Conservation (phyloP, 2,797 vertebrate species). For the Coranthus polyacanthus region DNA sequence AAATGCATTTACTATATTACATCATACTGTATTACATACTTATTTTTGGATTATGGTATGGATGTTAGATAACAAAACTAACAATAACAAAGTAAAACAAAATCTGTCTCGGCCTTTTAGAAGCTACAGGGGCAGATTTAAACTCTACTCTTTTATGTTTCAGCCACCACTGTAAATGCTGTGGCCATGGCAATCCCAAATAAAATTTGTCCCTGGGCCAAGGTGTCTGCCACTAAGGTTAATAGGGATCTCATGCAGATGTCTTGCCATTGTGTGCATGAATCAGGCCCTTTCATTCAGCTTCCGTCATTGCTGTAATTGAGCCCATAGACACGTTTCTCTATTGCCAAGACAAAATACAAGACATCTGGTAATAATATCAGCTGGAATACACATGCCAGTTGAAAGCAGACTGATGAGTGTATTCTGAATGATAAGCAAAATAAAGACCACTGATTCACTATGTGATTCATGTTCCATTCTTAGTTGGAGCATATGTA, state of each 20-base stretch:
- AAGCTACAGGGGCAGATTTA: slow-evolving; percentile 27
- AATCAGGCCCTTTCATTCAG: slow-evolving; percentile 81
- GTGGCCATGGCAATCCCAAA: slow-evolving; percentile 71
- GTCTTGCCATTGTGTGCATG: slow-evolving; percentile 78
- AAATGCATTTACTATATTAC: slow-evolving; percentile 6
- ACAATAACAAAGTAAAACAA: slow-evolving; percentile 10
- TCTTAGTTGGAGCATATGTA: slow-evolving; percentile 46
- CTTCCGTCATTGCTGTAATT: slow-evolving; percentile 82
- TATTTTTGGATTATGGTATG: not conserved
- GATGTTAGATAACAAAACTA: not conserved
- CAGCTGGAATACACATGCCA: slow-evolving; percentile 75
- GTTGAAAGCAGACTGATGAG: slow-evolving; percentile 77
- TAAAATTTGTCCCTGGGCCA: slow-evolving; percentile 73
- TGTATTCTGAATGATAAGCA: slow-evolving; percentile 78
- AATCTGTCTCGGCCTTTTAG: slow-evolving; percentile 22
- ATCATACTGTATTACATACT: slow-evolving; percentile 7
- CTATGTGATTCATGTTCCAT: slow-evolving; percentile 57
- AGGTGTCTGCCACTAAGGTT: slow-evolving; percentile 75
- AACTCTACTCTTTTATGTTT: slow-evolving; percentile 37
- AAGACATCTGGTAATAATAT: slow-evolving; percentile 85
- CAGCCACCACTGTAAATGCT: slow-evolving; percentile 47
- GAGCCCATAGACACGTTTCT: slow-evolving; percentile 77
- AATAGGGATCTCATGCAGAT: slow-evolving; percentile 83
- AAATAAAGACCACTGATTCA: slow-evolving; percentile 70
- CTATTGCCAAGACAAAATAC: slow-evolving; percentile 79